Evolutionary conservation across 2,888 invertebrate species (phyloP).

Genomic region (Caradrina clavipalpis): DNA sequence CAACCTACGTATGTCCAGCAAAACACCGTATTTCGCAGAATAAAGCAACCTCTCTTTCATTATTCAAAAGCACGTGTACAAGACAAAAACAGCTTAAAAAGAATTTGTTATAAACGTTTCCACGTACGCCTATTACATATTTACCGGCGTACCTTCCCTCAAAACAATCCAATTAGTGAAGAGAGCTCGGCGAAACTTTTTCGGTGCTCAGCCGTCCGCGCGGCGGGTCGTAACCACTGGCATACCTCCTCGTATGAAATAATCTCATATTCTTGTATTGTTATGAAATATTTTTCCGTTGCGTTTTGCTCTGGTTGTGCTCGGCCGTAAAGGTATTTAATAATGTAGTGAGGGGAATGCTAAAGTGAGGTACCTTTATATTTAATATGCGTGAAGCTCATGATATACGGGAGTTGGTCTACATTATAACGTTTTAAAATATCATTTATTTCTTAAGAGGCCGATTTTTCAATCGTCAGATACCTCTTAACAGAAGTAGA

Average conservation of each 20-base stretch:
- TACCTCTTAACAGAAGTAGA: no score
- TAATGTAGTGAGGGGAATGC: conserved; percentile 10
- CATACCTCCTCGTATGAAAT: conserved; percentile 46
- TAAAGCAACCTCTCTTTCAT: neutral
- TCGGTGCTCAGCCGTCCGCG: conserved; percentile 48
- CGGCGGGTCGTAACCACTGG: conserved; percentile 24
- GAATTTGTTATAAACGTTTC: conserved; percentile 41
- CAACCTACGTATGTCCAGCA: no score
- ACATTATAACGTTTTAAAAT: no score
- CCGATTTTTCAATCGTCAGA: no score
- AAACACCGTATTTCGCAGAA: neutral
- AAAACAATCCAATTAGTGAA: conserved; percentile 59
- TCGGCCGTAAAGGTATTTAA: conserved; percentile 12
- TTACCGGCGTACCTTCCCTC: conserved; percentile 34
- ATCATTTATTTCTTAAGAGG: no score
- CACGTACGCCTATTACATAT: conserved; percentile 45
- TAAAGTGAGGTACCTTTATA: neutral
- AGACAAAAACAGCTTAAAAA: conserved; percentile 14
- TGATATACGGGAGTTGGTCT: no score
- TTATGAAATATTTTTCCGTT: conserved; percentile 52
- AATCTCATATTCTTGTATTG: conserved; percentile 48
- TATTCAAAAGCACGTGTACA: neutral
- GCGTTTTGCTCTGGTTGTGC: conserved; percentile 3
- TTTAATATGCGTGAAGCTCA: no score
- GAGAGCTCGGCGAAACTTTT: conserved; percentile 54